A percentile compares a stretch with the other conserved stretches of the same genome.
Conservation (phyloP, 2,113 vertebrate genomes). For the Misgurnus anguillicaudatus region DNA sequence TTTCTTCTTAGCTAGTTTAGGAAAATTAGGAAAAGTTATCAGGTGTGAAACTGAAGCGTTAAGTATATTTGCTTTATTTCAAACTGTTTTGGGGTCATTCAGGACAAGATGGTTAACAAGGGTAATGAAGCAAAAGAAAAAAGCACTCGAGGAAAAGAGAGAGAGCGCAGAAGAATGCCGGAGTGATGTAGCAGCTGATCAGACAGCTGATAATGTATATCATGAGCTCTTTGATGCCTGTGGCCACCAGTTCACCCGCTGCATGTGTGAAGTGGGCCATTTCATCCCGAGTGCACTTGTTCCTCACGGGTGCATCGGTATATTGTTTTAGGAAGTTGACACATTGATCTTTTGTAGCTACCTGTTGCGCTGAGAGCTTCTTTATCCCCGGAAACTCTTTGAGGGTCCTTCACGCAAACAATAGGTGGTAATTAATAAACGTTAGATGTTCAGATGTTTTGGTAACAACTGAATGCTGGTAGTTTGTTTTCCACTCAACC, state of each 20-base stretch:
- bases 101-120: neutral
- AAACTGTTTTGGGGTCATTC: neutral
- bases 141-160: slow-evolving; percentile 5
- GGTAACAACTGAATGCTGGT: slow-evolving; percentile 33
- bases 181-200: slow-evolving; percentile 53
- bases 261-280: slow-evolving; percentile 47
- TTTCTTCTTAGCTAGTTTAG: no score
- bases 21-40: no score
- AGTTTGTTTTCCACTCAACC: slow-evolving; percentile 41
- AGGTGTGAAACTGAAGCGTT: neutral
- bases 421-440: slow-evolving; percentile 49
- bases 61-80: neutral
- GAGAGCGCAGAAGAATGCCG: slow-evolving; percentile 34
- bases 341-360: slow-evolving; percentile 29
- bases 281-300: slow-evolving; percentile 56
- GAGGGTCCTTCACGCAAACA: slow-evolving; percentile 42
- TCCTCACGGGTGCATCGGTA: slow-evolving; percentile 41
- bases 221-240: slow-evolving; percentile 53
- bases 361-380: slow-evolving; percentile 26
- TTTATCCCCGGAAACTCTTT: slow-evolving; percentile 28
- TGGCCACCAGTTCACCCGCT: slow-evolving; percentile 51
- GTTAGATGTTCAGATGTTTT: slow-evolving; percentile 18
- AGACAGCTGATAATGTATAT: slow-evolving; percentile 47
- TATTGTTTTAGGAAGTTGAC: slow-evolving; percentile 50
- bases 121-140: slow-evolving; percentile 48